phyloP scores from a whole-genome alignment of 2,888 invertebrate species.

The Lapara coniferarum region DNA sequence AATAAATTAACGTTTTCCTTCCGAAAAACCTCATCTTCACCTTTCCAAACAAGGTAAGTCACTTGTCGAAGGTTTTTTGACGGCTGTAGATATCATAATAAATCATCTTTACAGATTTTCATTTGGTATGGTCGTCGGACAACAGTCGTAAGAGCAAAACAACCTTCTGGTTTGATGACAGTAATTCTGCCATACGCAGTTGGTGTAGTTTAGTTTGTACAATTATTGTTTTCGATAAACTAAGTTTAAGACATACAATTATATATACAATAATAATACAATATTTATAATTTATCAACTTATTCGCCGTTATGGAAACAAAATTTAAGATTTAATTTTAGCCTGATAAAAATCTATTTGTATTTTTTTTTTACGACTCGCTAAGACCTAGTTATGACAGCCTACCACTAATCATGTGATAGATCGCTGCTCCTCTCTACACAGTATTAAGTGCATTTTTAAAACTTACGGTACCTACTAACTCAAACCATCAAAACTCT shows the following conservation, averaged over 20 bases:
- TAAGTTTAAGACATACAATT: no score
- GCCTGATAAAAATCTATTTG: no score
- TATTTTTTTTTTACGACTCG: no score
- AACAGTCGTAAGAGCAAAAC: neutral
- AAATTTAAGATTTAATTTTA: no score
- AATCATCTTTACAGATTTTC: neutral
- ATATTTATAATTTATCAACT: no score
- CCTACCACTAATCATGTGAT: neutral
- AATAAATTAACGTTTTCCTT: neutral
- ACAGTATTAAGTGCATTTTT: neutral
- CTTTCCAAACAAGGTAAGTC: neutral
- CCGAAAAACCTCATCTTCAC: neutral
- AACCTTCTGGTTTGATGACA: conserved; percentile 12
- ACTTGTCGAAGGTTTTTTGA: neutral
- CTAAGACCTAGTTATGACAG: no score
- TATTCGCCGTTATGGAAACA: no score
- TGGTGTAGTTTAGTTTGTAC: no score
- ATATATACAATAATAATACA: no score
- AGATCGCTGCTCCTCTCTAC: neutral
- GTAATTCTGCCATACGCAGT: no score
- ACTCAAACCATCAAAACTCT: neutral
- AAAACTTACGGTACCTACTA: neutral
- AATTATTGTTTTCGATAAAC: no score
- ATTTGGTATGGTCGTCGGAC: neutral
- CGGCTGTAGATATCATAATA: no score